Percentiles rank a stretch among this genome's conserved stretches.
phyloP scores from a whole-genome alignment of 2,113 vertebrate genomes.

The Plestiodon gilberti region DNA sequence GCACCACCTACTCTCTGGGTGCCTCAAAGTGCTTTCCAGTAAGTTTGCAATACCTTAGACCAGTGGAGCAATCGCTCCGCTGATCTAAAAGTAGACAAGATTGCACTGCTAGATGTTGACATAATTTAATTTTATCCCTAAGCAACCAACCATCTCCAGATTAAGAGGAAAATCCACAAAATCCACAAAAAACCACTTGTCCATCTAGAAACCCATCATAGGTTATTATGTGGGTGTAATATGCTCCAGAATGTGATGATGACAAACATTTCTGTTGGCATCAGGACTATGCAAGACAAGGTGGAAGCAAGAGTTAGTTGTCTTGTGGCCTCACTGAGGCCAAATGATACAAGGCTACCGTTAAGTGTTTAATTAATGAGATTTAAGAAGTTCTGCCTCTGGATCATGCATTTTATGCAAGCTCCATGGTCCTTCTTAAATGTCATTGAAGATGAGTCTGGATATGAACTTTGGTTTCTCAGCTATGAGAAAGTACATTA shows the following conservation, averaged over 20 bases:
- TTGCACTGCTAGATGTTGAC: too few species aligned
- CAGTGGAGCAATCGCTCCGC: too few species aligned
- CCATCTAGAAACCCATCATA: not conserved
- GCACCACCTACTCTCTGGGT: too few species aligned
- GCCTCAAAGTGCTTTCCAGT: too few species aligned
- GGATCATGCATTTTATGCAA: too few species aligned
- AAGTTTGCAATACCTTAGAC: too few species aligned
- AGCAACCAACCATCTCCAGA: not conserved
- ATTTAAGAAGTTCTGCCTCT: too few species aligned
- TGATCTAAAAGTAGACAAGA: too few species aligned
- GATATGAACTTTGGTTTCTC: not conserved
- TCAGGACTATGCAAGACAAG: not conserved
- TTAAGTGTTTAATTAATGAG: too few species aligned
- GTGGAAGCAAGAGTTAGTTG: not conserved
- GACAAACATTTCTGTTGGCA: not conserved
- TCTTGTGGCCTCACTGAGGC: not conserved
- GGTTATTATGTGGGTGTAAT: not conserved
- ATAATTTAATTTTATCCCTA: not conserved
- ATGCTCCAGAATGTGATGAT: not conserved
- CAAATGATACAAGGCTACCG: not conserved
- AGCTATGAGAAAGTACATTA: slow-evolving; percentile 52
- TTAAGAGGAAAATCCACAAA: not conserved
- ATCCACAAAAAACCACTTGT: not conserved
- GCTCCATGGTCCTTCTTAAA: not conserved
- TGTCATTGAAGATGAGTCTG: not conserved